Percentiles rank a stretch among this genome's conserved stretches.
These are phyloP conservation scores for Enteromius radiatus DNA, from an alignment of 2,797 vertebrate genomes.

Conservation along the genomic window DNA sequence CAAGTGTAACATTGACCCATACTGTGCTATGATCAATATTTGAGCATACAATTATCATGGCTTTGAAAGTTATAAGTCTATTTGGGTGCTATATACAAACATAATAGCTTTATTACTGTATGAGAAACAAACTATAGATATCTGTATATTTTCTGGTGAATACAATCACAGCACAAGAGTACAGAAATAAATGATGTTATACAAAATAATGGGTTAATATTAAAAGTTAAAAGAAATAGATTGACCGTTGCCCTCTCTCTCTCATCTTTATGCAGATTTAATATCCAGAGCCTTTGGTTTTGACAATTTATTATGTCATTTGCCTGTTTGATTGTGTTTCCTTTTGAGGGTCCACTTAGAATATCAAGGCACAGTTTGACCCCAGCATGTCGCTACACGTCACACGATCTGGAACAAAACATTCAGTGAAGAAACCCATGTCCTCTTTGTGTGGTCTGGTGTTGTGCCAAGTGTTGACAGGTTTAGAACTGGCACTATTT, in stretches of 20 bases:
- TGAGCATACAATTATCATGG: constrained; percentile 51
- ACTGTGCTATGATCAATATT: constrained; percentile 57
- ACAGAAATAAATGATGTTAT: not conserved
- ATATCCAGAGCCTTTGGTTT: constrained; percentile 8
- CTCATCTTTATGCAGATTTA: not conserved
- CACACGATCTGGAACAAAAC: constrained; percentile 61
- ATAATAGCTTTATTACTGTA: constrained; percentile 40
- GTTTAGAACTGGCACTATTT: constrained; percentile 44
- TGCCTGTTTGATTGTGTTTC: constrained; percentile 41
- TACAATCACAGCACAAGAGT: not conserved
- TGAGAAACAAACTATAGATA: not conserved
- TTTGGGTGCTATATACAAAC: constrained; percentile 45
- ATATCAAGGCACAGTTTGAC: constrained; percentile 55
- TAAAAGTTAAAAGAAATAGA: not conserved
- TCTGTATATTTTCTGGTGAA: not conserved
- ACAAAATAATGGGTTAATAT: not conserved
- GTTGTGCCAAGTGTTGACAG: constrained; percentile 59
- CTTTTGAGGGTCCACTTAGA: constrained; percentile 42
- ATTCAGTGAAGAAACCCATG: constrained; percentile 55
- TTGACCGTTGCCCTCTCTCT: not conserved
- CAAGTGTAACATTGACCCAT: constrained; percentile 54
- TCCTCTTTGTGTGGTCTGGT: constrained; percentile 61
- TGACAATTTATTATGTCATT: constrained; percentile 11
- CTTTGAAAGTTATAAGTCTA: constrained; percentile 55
- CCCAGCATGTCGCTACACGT: constrained; percentile 58